Evolutionary conservation across 64 coral and sea anemone species (phyloP).

Genomic region (Porites australiensis): DNA sequence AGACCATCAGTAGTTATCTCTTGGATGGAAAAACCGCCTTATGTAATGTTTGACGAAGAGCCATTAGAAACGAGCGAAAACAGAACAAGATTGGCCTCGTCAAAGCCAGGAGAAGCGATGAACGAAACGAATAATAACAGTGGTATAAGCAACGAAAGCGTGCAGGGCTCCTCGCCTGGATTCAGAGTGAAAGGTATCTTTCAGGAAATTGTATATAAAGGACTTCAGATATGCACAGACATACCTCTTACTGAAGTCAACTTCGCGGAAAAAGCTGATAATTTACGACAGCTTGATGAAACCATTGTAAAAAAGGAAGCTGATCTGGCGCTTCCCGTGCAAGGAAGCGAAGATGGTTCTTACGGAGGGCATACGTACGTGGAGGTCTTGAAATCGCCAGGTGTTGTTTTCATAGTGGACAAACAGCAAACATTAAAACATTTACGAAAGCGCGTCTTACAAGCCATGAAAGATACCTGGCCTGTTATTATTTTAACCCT

Average conservation of each 20-base stretch:
- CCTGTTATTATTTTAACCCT: background rate
- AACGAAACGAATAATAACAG: background rate
- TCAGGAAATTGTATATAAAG: background rate
- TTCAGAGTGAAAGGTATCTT: background rate
- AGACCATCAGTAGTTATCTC: background rate
- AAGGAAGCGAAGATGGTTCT: background rate
- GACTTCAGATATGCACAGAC: background rate
- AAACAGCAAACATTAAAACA: background rate
- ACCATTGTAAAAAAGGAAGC: background rate
- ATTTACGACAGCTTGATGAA: conserved; percentile 4
- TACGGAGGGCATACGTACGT: conserved; percentile 14
- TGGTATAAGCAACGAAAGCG: background rate
- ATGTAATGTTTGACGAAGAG: too few species aligned
- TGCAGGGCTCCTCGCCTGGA: background rate
- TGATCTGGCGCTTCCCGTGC: background rate
- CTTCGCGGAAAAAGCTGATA: background rate
- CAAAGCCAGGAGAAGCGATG: too few species aligned
- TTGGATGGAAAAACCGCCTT: background rate
- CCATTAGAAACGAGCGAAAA: too few species aligned
- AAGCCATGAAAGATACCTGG: conserved; percentile 22
- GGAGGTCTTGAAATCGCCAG: conserved; percentile 16
- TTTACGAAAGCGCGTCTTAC: background rate
- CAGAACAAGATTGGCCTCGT: too few species aligned
- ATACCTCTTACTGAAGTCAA: background rate
- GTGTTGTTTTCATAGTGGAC: conserved; percentile 10